Evolutionary conservation across 2,113 vertebrate species (phyloP).

Genomic region (Erythrocebus patas): DNA sequence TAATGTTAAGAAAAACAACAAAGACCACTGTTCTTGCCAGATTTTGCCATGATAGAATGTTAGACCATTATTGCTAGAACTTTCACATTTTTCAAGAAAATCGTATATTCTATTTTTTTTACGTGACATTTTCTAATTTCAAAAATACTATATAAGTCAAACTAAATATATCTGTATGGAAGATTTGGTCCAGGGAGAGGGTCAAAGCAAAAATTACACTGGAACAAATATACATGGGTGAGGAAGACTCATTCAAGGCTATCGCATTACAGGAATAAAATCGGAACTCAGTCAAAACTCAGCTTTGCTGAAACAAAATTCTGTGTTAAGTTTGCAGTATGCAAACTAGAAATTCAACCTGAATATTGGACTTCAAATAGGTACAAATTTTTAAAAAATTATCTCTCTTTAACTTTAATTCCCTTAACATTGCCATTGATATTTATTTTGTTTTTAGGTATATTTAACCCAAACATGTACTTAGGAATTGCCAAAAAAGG

Average conservation of each 20-base stretch:
- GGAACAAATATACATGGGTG: not conserved
- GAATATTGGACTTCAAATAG: not conserved
- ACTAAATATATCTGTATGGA: not conserved
- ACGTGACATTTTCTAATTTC: not conserved
- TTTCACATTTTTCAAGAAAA: not conserved
- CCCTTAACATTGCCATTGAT: not conserved
- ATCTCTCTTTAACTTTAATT: not conserved
- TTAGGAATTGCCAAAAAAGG: not conserved
- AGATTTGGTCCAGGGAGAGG: not conserved
- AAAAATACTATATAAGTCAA: not conserved
- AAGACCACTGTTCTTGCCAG: not conserved
- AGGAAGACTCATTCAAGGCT: not conserved
- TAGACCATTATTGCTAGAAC: not conserved
- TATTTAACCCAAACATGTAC: not conserved
- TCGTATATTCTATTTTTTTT: not conserved
- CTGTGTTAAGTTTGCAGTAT: not conserved
- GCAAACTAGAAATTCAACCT: not conserved
- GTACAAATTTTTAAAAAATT: not conserved
- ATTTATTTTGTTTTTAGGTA: not conserved
- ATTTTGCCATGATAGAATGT: not conserved
- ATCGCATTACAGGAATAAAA: not conserved
- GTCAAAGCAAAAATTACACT: not conserved
- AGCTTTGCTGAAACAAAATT: not conserved
- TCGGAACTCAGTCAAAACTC: not conserved
- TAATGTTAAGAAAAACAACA: not conserved